Evolutionary conservation across 2,888 invertebrate species (phyloP).

Genomic region (Megaustenia siamemsis): DNA sequence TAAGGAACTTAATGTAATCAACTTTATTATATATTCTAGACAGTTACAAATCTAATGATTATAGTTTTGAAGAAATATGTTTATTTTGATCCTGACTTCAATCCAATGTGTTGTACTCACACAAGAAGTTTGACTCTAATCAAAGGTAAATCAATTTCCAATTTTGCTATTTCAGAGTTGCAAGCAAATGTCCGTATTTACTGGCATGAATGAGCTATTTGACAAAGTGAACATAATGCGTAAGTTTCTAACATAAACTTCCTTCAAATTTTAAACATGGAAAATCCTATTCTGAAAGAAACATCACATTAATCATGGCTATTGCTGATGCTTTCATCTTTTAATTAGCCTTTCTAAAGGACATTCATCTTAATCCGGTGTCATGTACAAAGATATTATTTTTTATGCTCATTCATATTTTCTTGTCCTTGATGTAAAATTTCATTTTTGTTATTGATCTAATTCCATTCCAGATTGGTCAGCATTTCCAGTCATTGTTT

Average conservation of each 20-base stretch:
- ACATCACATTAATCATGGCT: background rate
- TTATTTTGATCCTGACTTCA: too few relatives aligned
- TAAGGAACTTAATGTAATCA: too few relatives aligned
- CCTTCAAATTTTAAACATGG: too few relatives aligned
- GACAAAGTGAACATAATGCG: conserved; percentile 76
- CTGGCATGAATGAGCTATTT: conserved; percentile 68
- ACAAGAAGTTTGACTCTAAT: too few relatives aligned
- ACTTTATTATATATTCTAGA: too few relatives aligned
- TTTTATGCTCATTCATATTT: too few relatives aligned
- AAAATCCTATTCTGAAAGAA: too few relatives aligned
- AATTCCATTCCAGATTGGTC: background rate
- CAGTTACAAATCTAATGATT: too few relatives aligned
- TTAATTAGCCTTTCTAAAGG: background rate
- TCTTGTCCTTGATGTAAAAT: background rate
- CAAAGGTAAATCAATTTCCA: too few relatives aligned
- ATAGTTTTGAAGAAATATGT: too few relatives aligned
- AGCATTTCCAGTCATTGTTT: background rate
- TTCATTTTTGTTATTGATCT: background rate
- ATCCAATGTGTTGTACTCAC: too few relatives aligned
- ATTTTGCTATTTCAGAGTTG: conserved; percentile 31
- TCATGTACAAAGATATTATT: background rate
- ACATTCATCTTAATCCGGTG: background rate
- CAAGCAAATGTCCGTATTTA: conserved; percentile 77
- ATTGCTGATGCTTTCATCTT: background rate
- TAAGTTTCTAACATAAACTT: conserved; percentile 63